A percentile compares a stretch with the other conserved stretches of the same genome.
Evolutionary conservation across 2,113 vertebrate species (phyloP).

Genomic region (Callionymus lyra): DNA sequence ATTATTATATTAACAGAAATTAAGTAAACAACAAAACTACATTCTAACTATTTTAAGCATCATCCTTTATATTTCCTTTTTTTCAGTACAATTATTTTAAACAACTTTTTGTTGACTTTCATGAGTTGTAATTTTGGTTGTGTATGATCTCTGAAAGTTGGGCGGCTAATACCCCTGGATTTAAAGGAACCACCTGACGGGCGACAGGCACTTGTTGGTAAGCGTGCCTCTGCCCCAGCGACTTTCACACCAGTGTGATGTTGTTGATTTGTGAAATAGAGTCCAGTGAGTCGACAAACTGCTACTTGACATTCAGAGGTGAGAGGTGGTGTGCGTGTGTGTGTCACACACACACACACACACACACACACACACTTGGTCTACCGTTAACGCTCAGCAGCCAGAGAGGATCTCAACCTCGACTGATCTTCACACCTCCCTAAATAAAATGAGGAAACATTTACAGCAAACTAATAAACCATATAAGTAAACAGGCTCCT

Average conservation of each 20-base stretch:
- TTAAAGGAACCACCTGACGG: constrained; percentile 15
- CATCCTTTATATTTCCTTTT: no score
- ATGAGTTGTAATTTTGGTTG: no score
- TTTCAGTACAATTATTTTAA: no score
- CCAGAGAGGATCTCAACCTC: constrained; percentile 37
- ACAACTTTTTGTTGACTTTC: no score
- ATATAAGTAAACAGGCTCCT: constrained; percentile 16
- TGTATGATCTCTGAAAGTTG: no score
- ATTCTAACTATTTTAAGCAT: no score
- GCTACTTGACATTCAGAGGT: constrained; percentile 43
- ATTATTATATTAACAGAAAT: no score
- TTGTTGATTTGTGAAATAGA: constrained; percentile 39
- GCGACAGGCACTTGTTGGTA: constrained; percentile 28
- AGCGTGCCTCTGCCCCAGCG: constrained; percentile 29
- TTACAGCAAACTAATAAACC: constrained; percentile 41
- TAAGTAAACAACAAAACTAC: no score
- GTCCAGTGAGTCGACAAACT: constrained; percentile 37
- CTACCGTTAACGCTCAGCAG: constrained; percentile 16
- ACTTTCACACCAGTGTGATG: constrained; percentile 31
- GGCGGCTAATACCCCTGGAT: no score
- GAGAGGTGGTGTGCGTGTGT: constrained; percentile 12
- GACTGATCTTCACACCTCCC: constrained; percentile 41
- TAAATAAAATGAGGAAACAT: constrained; percentile 56
- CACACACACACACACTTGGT: constrained; percentile 5
- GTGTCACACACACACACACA: constrained; percentile 11